A percentile compares a stretch with the other conserved stretches of the same genome.
Conservation (phyloP, 2,888 invertebrate species). For the Cheilosia impressa region DNA sequence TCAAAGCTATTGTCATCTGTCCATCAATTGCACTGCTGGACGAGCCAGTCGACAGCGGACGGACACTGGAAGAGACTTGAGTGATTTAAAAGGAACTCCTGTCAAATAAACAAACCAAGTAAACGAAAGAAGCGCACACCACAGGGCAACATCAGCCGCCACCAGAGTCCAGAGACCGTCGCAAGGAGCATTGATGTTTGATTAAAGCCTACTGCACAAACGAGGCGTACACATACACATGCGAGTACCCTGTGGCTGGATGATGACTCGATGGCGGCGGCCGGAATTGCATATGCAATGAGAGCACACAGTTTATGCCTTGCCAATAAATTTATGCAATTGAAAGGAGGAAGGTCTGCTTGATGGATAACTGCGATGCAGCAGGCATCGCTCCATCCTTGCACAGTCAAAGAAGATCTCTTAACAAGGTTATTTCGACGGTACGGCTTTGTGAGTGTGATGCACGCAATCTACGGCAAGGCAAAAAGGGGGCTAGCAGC, state of each 20-base stretch:
- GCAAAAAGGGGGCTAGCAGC: conserved; percentile 14
- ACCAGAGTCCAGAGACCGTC: background rate
- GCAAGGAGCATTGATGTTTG: conserved; percentile 49
- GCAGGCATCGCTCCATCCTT: conserved; percentile 49
- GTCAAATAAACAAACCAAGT: conserved; percentile 72
- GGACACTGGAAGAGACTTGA: conserved; percentile 75
- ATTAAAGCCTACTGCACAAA: conserved; percentile 52
- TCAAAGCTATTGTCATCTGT: conserved; percentile 73
- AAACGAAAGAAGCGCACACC: conserved; percentile 59
- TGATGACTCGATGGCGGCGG: conserved; percentile 35
- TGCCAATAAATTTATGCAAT: conserved; percentile 64
- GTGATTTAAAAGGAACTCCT: conserved; percentile 76
- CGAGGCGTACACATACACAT: conserved; percentile 11
- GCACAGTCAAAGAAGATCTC: conserved; percentile 50
- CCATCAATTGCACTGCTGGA: conserved; percentile 69
- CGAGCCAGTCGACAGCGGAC: conserved; percentile 65
- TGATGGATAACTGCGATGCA: conserved; percentile 66
- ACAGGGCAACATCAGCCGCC: conserved; percentile 43
- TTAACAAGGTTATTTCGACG: conserved; percentile 62
- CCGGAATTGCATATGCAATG: conserved; percentile 70
- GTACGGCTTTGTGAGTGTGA: conserved; percentile 42
- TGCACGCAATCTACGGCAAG: conserved; percentile 47
- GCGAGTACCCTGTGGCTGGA: conserved; percentile 15
- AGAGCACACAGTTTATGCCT: conserved; percentile 53
- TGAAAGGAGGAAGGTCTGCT: conserved; percentile 42